Evolutionary conservation across 1,140 invertebrate species (phyloP).

Genomic region (Macrosteles quadrilineatus): DNA sequence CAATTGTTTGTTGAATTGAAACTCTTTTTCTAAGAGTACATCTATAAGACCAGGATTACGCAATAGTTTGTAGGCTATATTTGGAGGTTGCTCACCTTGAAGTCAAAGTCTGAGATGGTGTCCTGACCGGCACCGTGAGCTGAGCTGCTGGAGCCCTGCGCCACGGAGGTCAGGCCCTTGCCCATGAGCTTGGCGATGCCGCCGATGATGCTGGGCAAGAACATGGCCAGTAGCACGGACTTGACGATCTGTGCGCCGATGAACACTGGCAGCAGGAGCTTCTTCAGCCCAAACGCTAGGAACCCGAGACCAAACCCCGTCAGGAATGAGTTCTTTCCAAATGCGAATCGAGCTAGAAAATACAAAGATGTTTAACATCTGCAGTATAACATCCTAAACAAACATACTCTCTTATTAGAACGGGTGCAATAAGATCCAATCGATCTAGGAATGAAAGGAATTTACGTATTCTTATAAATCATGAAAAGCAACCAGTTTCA

Average conservation of each 20-base stretch:
- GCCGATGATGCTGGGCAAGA: constrained; percentile 77
- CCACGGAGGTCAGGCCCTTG: constrained; percentile 57
- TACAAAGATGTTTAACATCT: neutral
- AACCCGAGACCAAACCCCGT: constrained; percentile 69
- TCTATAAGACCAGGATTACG: too few species aligned
- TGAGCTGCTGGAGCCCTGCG: constrained; percentile 48
- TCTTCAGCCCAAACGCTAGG: constrained; percentile 76
- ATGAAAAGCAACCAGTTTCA: too few species aligned
- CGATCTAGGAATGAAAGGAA: too few species aligned
- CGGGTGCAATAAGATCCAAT: too few species aligned
- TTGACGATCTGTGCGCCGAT: constrained; percentile 78
- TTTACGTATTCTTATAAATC: too few species aligned
- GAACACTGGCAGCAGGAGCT: constrained; percentile 69
- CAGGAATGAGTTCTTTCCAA: constrained; percentile 65
- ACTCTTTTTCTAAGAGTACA: too few species aligned
- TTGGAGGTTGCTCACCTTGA: constrained; percentile 55
- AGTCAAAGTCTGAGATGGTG: constrained; percentile 64
- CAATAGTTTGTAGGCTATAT: too few species aligned
- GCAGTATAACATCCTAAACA: too few species aligned
- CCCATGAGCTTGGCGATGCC: constrained; percentile 78
- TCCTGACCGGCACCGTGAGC: constrained; percentile 52
- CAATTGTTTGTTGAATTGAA: too few species aligned
- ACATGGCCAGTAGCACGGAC: constrained; percentile 74
- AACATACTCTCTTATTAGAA: too few species aligned
- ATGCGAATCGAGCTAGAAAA: constrained; percentile 41